These are phyloP conservation scores for Sinonovacula constricta DNA, from an alignment of 1,140 invertebrate species.

Conservation along the genomic window DNA sequence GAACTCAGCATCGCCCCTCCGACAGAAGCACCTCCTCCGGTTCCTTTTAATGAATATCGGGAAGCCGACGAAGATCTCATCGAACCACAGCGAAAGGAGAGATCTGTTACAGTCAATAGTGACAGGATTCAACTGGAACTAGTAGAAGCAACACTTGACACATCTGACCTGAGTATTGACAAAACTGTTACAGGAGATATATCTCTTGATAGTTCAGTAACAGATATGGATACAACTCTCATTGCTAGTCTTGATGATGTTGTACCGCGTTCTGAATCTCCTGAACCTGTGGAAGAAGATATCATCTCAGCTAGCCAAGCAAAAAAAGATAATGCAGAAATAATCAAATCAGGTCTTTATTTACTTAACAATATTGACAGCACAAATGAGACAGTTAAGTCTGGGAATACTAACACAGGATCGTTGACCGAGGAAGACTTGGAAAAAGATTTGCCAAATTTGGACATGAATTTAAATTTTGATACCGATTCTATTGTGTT, in stretches of 20 bases:
- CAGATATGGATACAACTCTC: neutral
- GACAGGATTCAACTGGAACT: conserved; percentile 16
- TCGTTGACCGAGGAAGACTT: conserved; percentile 33
- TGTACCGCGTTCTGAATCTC: too few species aligned
- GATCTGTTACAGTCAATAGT: conserved; percentile 16
- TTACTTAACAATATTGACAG: neutral
- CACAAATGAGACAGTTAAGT: neutral
- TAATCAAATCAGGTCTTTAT: too few species aligned
- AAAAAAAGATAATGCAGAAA: conserved; percentile 23
- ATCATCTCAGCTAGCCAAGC: conserved; percentile 43
- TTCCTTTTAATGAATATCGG: conserved; percentile 17
- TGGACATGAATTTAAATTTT: conserved; percentile 53
- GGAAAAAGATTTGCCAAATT: conserved; percentile 47
- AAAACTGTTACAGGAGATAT: conserved; percentile 8
- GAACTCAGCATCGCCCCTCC: conserved; percentile 56
- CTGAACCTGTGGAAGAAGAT: conserved; percentile 55
- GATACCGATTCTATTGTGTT: conserved; percentile 56
- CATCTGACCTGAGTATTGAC: neutral
- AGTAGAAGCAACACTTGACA: neutral
- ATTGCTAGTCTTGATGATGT: too few species aligned
- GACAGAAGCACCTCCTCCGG: conserved; percentile 35
- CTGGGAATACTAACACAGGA: conserved; percentile 6
- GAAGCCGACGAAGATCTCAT: conserved; percentile 52
- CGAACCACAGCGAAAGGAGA: conserved; percentile 16
- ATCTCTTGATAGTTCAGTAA: neutral